Evolutionary conservation across 2,888 invertebrate species (phyloP), one percentile per base, ranked within the genome.

Genomic region (Dorcus hopei): DNA sequence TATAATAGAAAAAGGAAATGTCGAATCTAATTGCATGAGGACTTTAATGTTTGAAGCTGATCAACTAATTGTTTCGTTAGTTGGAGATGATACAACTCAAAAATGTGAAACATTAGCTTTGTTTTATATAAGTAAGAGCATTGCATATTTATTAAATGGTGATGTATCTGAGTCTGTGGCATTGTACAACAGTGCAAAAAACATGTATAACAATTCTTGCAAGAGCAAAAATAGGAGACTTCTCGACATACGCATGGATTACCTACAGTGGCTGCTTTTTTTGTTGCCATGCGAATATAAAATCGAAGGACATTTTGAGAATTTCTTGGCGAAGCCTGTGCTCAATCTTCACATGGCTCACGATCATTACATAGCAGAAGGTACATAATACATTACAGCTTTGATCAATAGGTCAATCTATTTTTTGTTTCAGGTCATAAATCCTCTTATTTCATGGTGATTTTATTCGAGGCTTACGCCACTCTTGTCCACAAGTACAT

Each of bases 401-500:
- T 33, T 7, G 3, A 33, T 7, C 5, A 7, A 33, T 19, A 52
- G 9, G 11, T 39, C n/a, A 5, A 33, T 59, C 9, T 50, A n/a
- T 11, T 51, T 51, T 51, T 53, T 39, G 48, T 9, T 45, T 16
- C 16, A 45, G 45, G 19, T 19, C 16, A 45, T 9, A 9, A 11
- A 9, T 45, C 49, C 26, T 33, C 52, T 4, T 60, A 59, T 48
- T 38, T 58, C 38, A 16, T 59, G 42, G 54, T 59, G 33, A 8
- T 61, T 0, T 14, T 64, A 9, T 68, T 74, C 26, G 70, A 74
- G 55, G 62, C 70, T n/a, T 66, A 61, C 26, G 63, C 67, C n/a
- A 64, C 64, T 48, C 57, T 73, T 8, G 62, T 64, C 0, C 65
- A 70, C 38, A 58, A 66, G 3, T 69, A 72, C 50, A 59, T 67